Conservation (phyloP, 2,797 vertebrate genomes). For the Mareca penelope region DNA sequence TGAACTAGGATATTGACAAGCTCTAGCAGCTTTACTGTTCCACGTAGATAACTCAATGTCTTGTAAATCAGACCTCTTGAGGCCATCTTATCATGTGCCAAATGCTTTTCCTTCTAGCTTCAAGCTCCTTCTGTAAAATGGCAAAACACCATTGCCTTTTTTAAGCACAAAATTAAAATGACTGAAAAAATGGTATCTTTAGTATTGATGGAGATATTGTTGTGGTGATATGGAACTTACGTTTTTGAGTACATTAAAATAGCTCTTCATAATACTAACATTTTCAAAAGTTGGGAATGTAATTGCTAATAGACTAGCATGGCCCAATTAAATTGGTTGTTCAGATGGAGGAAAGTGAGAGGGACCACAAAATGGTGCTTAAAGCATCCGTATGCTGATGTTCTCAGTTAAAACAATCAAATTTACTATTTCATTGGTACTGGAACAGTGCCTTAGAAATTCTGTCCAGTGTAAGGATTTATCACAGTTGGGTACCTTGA, state of each 20-base stretch:
- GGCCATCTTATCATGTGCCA: background rate
- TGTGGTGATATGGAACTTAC: background rate
- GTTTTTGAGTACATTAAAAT: background rate
- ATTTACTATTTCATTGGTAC: background rate
- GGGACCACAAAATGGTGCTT: background rate
- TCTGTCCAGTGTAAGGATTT: background rate
- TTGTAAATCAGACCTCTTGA: background rate
- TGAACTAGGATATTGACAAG: background rate
- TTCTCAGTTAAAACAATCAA: background rate
- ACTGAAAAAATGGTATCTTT: background rate
- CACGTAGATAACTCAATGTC: background rate
- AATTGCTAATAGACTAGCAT: rapidly evolving
- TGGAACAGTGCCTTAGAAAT: background rate
- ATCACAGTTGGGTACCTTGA: background rate
- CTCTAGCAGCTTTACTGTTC: background rate
- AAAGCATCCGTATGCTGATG: background rate
- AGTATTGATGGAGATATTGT: background rate
- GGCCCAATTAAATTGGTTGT: background rate
- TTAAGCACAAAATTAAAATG: background rate
- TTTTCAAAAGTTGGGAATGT: background rate
- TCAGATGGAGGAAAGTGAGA: background rate
- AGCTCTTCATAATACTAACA: background rate
- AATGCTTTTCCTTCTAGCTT: background rate
- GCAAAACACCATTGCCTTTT: background rate
- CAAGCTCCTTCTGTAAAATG: rapidly evolving